Evolutionary conservation across 92 coral and sea anemone species (phyloP).

Genomic region (Heliopora coerulea): DNA sequence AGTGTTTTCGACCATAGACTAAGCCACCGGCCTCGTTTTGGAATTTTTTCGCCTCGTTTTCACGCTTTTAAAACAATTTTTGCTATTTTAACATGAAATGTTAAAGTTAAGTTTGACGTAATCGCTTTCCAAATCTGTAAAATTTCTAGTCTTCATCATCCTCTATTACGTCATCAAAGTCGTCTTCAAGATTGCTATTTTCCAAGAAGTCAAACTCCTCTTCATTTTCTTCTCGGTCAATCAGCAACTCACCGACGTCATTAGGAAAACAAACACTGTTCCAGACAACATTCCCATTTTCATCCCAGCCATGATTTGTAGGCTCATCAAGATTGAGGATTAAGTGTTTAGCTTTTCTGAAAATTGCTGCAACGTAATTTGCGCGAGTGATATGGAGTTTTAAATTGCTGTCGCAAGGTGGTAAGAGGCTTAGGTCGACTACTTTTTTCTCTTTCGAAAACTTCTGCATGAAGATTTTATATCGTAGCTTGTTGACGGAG

Average conservation of each 20-base stretch:
- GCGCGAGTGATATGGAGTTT: slow-evolving; percentile 10
- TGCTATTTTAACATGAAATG: too few relatives aligned
- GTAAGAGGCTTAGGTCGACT: slow-evolving; percentile 18
- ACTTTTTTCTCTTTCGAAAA: slow-evolving; percentile 19
- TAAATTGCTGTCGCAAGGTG: slow-evolving; percentile 13
- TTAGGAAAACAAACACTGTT: slow-evolving; percentile 12
- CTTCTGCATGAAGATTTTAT: slow-evolving; percentile 12
- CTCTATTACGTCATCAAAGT: slow-evolving; percentile 4
- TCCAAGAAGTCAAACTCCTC: neutral
- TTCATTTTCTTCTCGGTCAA: neutral
- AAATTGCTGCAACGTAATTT: slow-evolving; percentile 20
- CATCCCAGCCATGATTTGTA: slow-evolving; percentile 22
- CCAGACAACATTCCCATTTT: slow-evolving; percentile 12
- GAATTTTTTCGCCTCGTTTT: too few relatives aligned
- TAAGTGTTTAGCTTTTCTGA: neutral
- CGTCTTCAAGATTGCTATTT: slow-evolving; percentile 8
- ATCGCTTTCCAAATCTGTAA: too few relatives aligned
- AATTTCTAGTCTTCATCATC: neutral
- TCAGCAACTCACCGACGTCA: slow-evolving; percentile 2
- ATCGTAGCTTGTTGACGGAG: neutral
- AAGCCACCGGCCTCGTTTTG: too few relatives aligned
- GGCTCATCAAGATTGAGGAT: neutral
- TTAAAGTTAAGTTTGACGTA: too few relatives aligned
- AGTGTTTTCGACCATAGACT: too few relatives aligned
- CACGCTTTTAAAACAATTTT: too few relatives aligned